Evolutionary conservation across 2,797 vertebrate genomes (phyloP), one percentile per base, ranked within the genome.

Genomic region (Halcyon leucocephala): DNA sequence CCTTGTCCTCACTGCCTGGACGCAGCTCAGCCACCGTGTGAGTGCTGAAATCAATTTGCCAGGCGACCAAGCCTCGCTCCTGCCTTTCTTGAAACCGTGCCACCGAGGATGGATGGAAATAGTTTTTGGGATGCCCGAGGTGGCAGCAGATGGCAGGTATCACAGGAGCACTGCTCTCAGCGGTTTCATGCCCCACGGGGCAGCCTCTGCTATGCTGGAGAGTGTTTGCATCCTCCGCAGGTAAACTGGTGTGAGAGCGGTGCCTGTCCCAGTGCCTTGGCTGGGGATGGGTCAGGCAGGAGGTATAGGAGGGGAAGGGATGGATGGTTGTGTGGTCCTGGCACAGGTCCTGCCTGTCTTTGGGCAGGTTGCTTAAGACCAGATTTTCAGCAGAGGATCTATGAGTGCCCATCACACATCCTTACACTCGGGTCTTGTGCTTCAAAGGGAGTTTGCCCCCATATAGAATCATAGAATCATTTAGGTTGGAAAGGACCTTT

Each of bases 1-100:
- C 55, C 49, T 65, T 82, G 83, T 78, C 85, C 80, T 51, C 7
- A 0, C 62, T 57, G 73, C 60, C 51, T 15, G 25, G 49, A 51
- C 29, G 12, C 35, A 9, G 70, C 71, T n/a, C n/a, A 33, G 0
- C 7, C 58, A 7, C 29, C 55, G 2, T 2, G 1, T 7, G 8
- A 49, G 24, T 0, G 0, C 54, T 11, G 55, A 58, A 24, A 52
- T 69, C 39, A 15, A 4, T 70, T 5, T 24, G 71, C 1, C 8
- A 83, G 52, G 61, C 0, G 1, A 48, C 37, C 46, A 37, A 14
- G 11, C 16, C 51, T 95, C 2, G 0, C 35, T 76, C 16, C 8
- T 62, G 70, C 28, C 17, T 2, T 44, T 39, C 69, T 62, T 86
- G 80, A 44, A 79, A 20, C 20, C 0, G 24, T 85, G 92, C 77